Percentiles rank a stretch among this genome's conserved stretches.
Conservation (phyloP, 30 jellyfish, hydroid and myxozoan genomes). For the Mastigias papua region DNA sequence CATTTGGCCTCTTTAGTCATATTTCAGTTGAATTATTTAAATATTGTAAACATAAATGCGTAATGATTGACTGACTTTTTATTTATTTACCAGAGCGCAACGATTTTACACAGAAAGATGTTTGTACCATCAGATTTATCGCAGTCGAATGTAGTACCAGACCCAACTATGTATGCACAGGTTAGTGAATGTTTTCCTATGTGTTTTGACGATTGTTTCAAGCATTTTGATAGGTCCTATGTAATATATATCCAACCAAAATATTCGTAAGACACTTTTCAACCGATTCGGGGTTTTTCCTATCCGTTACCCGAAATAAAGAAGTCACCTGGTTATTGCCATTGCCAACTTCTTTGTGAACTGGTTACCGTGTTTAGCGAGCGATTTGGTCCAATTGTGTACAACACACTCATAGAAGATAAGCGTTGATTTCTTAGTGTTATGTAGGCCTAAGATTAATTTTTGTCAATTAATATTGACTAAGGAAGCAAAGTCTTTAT, state of each 20-base stretch:
- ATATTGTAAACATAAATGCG: no score
- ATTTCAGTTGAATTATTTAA: background rate
- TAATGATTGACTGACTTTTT: no score
- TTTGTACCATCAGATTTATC: constrained; percentile 91
- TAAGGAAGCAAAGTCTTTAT: no score
- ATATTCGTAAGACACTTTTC: background rate
- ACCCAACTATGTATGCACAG: constrained; percentile 99
- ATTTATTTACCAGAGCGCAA: background rate
- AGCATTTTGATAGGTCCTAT: background rate
- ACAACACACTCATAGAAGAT: no score
- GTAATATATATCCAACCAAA: background rate
- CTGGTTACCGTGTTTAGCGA: no score
- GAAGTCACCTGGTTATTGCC: no score
- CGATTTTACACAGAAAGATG: constrained; percentile 63
- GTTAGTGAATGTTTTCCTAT: constrained; percentile 37
- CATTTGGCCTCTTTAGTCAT: background rate
- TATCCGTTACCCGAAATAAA: background rate
- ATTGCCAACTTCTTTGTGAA: no score
- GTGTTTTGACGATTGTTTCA: background rate
- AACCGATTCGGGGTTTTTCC: background rate
- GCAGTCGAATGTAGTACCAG: constrained; percentile 98
- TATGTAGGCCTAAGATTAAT: no score
- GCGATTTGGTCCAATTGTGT: no score
- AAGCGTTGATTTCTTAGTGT: no score
- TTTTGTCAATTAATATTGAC: no score